These are phyloP conservation scores for Pyrrhosoma nymphula DNA, from an alignment of 2,888 invertebrate genomes.

Conservation along the genomic window DNA sequence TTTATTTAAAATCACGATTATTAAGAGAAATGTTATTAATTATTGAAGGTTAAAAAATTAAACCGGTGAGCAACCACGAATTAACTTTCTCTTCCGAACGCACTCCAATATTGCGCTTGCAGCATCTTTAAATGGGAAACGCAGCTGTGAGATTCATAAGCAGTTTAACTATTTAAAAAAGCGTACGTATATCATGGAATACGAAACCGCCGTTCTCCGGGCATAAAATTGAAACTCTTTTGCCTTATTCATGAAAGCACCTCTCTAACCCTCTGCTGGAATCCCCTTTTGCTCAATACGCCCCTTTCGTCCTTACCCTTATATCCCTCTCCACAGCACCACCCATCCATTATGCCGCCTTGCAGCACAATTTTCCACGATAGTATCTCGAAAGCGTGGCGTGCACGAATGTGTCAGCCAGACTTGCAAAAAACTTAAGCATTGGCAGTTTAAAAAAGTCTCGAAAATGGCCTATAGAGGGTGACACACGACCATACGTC, in stretches of 20 bases:
- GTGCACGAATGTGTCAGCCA: constrained; percentile 15
- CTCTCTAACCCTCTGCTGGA: neutral
- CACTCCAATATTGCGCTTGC: neutral
- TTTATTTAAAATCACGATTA: no score
- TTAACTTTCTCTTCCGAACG: neutral
- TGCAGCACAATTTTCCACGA: constrained; percentile 21
- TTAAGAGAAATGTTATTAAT: no score
- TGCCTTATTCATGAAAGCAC: neutral
- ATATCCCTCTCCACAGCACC: no score
- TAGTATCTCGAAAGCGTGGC: neutral
- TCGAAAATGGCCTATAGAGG: neutral
- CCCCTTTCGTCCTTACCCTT: no score
- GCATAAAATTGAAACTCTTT: constrained; percentile 34
- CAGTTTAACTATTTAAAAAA: neutral
- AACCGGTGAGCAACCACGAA: neutral
- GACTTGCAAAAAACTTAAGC: constrained; percentile 1
- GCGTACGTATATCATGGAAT: neutral
- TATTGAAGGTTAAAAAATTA: neutral
- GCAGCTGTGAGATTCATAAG: neutral
- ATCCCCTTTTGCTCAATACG: neutral
- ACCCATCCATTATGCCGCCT: neutral
- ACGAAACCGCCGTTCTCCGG: neutral
- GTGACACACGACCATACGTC: neutral
- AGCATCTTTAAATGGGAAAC: neutral
- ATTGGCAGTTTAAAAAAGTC: neutral